Conservation (phyloP, 2,113 vertebrate genomes). For the Chionodraco myersi region DNA sequence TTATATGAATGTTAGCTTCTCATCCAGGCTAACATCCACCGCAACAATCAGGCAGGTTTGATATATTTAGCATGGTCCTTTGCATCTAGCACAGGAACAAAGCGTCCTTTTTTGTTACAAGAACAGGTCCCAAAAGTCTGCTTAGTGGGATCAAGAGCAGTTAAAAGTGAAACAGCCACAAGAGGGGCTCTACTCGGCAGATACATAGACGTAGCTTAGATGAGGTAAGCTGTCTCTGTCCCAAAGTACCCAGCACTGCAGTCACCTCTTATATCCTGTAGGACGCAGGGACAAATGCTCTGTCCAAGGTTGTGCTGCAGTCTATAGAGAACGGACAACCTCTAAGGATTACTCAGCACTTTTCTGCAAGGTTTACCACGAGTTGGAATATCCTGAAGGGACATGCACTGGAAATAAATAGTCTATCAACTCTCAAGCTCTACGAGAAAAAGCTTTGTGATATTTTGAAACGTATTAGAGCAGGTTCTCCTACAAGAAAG, state of each 20-base stretch:
- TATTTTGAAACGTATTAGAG: slow-evolving; percentile 15
- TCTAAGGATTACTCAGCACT: slow-evolving; percentile 40
- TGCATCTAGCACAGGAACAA: too few relatives aligned
- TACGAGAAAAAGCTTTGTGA: not conserved
- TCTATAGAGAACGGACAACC: not conserved
- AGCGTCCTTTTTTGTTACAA: not conserved
- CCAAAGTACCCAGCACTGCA: slow-evolving; percentile 33
- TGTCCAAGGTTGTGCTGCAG: slow-evolving; percentile 54
- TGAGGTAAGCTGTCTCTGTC: slow-evolving; percentile 55
- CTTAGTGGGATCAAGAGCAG: slow-evolving; percentile 49
- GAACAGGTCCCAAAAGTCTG: slow-evolving; percentile 5
- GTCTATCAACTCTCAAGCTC: not conserved
- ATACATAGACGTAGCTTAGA: slow-evolving; percentile 27
- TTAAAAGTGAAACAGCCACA: slow-evolving; percentile 39
- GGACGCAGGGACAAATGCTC: slow-evolving; percentile 27
- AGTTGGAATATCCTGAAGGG: slow-evolving; percentile 1
- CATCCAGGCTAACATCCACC: too few relatives aligned
- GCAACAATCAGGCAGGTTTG: too few relatives aligned
- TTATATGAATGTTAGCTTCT: too few relatives aligned
- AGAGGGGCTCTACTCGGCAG: slow-evolving; percentile 45
- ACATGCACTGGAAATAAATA: not conserved
- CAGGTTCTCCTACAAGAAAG: not conserved
- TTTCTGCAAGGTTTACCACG: slow-evolving; percentile 3
- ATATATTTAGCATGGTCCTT: too few relatives aligned
- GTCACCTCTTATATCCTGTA: slow-evolving; percentile 27